Percentiles rank a stretch among this genome's conserved stretches.
Evolutionary conservation across 2,113 vertebrate genomes (phyloP).

Genomic region (Amia ocellicauda): DNA sequence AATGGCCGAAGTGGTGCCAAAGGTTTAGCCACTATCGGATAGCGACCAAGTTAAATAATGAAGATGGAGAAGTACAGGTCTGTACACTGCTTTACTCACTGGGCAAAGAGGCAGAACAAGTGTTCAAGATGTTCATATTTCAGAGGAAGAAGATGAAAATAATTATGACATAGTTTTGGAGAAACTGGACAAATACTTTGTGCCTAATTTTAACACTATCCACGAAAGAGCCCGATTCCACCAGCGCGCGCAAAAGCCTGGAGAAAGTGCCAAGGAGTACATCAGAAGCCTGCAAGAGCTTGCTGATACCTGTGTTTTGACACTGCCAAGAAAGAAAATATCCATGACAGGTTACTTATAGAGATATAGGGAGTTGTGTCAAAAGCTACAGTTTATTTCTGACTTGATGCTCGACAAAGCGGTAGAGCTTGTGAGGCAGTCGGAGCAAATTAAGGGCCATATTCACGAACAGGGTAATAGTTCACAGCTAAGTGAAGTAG

Average conservation of each 20-base stretch:
- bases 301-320: conserved; percentile 5
- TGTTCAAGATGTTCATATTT: conserved; percentile 19
- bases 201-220: conserved; percentile 15
- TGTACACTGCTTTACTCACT: conserved; percentile 19
- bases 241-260: background rate
- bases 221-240: conserved; percentile 21
- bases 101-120: conserved; percentile 20
- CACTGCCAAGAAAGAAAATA: conserved; percentile 18
- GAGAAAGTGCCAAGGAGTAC: conserved; percentile 11
- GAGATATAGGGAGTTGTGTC: conserved; percentile 15
- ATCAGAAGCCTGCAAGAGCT: conserved; percentile 5
- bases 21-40: conserved; percentile 7
- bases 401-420: conserved; percentile 3
- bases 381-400: conserved; percentile 17
- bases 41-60: background rate
- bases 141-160: background rate
- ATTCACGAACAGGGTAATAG: background rate
- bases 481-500: no score
- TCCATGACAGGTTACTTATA: conserved; percentile 1
- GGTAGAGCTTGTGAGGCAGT: conserved; percentile 1
- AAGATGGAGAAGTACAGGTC: background rate
- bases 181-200: conserved; percentile 23
- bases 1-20: conserved; percentile 23
- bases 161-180: conserved; percentile 7
- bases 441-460: conserved; percentile 5